Conservation (phyloP, 2,888 invertebrate genomes). For the Trilocha varians region DNA sequence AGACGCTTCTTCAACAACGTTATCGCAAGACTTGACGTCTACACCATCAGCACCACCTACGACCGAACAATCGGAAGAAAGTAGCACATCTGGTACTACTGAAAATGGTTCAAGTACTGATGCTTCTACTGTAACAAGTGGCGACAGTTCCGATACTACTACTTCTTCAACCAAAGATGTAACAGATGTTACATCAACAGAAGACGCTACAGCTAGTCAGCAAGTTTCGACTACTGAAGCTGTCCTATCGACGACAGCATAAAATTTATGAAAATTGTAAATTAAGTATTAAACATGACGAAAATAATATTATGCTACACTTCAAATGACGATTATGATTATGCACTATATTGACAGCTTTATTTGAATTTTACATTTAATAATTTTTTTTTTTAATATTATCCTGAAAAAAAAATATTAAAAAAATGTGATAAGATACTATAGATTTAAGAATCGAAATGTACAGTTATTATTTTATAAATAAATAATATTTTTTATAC, state of each 20-base stretch:
- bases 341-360: too few relatives aligned
- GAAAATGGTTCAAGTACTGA: neutral
- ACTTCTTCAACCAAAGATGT: neutral
- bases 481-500: neutral
- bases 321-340: neutral
- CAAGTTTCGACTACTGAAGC: constrained; percentile 20
- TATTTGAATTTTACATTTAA: too few relatives aligned
- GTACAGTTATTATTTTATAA: constrained; percentile 7
- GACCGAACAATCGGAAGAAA: constrained; percentile 6
- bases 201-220: constrained; percentile 5
- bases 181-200: neutral
- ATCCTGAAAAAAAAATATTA: neutral
- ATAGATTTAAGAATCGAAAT: neutral
- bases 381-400: too few relatives aligned
- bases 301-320: neutral
- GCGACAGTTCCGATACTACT: neutral
- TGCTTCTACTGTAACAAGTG: neutral
- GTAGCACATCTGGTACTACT: neutral
- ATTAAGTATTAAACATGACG: neutral
- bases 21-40: neutral
- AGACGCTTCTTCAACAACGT: neutral
- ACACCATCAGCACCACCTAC: constrained; percentile 8
- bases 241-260: constrained; percentile 15
- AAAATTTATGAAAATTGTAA: constrained; percentile 2
- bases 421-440: neutral